These are phyloP conservation scores for Sceloporus tristichus DNA, from an alignment of 2,113 vertebrate genomes.

Conservation along the genomic window DNA sequence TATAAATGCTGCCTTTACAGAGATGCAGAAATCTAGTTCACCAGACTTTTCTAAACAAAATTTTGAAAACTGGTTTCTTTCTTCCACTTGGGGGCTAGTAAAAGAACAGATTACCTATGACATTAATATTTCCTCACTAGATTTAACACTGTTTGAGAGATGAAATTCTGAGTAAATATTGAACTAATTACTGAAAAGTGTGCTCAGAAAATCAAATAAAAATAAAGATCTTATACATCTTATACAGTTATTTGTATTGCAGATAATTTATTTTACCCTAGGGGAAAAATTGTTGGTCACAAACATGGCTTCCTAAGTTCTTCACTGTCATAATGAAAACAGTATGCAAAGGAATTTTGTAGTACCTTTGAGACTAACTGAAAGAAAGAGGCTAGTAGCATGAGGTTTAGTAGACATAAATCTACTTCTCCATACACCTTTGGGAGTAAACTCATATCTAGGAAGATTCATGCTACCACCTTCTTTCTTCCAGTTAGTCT, in stretches of 20 bases:
- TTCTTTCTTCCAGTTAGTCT: too few relatives aligned
- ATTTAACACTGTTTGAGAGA: not conserved
- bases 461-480: too few relatives aligned
- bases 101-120: not conserved
- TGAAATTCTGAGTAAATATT: not conserved
- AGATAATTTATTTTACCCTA: not conserved
- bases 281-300: not conserved
- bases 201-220: not conserved
- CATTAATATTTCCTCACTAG: not conserved
- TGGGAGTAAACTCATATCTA: too few relatives aligned
- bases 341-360: too few relatives aligned
- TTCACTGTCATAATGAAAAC: not conserved
- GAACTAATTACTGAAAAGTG: not conserved
- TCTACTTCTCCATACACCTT: too few relatives aligned
- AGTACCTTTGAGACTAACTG: too few relatives aligned
- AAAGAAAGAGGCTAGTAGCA: too few relatives aligned
- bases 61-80: too few relatives aligned
- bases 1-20: constrained; percentile 3
- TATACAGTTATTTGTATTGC: not conserved
- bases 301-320: not conserved
- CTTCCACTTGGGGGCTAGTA: not conserved
- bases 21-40: constrained; percentile 2
- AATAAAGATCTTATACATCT: too few relatives aligned
- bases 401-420: too few relatives aligned
- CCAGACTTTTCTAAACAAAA: not conserved